These are phyloP conservation scores for Enteromius afrohamiltoni DNA, from an alignment of 2,797 vertebrate genomes.

Conservation along the genomic window DNA sequence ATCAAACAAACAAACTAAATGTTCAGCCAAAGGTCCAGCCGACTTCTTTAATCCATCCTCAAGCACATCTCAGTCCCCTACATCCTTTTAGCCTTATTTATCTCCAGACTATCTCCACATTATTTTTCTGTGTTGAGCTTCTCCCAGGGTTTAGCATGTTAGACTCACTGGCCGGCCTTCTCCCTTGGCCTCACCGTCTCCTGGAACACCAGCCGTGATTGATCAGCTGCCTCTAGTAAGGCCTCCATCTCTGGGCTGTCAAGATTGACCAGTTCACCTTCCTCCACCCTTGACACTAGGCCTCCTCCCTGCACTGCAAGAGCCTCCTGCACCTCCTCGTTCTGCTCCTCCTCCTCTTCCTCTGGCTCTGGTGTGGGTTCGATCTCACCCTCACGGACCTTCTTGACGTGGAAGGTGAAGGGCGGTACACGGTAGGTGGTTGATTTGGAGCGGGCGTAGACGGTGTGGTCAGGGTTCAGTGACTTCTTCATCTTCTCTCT, in stretches of 20 bases:
- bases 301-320: conserved; percentile 80
- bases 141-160: neutral
- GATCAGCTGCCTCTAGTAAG: conserved; percentile 88
- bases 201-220: conserved; percentile 85
- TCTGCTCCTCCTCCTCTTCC: conserved; percentile 57
- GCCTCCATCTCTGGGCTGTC: conserved; percentile 78
- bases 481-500: conserved; percentile 94
- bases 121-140: conserved; percentile 25
- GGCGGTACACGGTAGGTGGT: conserved; percentile 95
- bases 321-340: conserved; percentile 79
- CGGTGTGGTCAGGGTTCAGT: conserved; percentile 87
- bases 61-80: conserved; percentile 10
- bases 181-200: conserved; percentile 78
- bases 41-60: conserved; percentile 33
- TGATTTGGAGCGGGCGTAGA: conserved; percentile 89
- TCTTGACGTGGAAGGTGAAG: conserved; percentile 98
- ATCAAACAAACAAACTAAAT: conserved; percentile 25
- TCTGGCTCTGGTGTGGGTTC: conserved; percentile 79
- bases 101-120: conserved; percentile 32
- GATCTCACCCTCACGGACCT: conserved; percentile 88
- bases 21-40: conserved; percentile 35
- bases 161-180: conserved; percentile 57
- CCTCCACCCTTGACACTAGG: conserved; percentile 68
- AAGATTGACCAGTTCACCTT: conserved; percentile 75
- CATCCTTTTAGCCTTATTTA: conserved; percentile 38